These are phyloP conservation scores for Colostygia pectinataria DNA, from an alignment of 2,888 invertebrate genomes.

Conservation along the genomic window DNA sequence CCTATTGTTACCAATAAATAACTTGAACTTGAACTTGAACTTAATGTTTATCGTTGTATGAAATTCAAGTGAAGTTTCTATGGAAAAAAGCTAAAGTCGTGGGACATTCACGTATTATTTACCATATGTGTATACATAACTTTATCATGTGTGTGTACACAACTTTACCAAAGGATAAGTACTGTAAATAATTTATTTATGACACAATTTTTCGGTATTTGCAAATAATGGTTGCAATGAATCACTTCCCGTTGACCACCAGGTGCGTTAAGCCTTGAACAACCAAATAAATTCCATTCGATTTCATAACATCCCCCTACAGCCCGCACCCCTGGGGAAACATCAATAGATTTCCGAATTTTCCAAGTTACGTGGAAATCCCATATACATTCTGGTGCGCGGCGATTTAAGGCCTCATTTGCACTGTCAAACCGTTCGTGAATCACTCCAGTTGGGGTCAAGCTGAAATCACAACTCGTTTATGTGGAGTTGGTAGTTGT, in stretches of 20 bases:
- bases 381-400: conserved; percentile 16
- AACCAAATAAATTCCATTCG: conserved; percentile 23
- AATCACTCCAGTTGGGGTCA: not conserved
- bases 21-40: no score
- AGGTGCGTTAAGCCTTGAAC: conserved; percentile 22
- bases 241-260: conserved; percentile 14
- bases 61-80: no score
- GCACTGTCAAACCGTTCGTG: conserved; percentile 9
- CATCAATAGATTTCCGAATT: conserved; percentile 26
- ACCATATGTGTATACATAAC: no score
- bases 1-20: no score
- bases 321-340: conserved; percentile 11
- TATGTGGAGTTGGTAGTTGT: no score
- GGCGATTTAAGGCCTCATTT: conserved; percentile 11
- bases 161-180: no score
- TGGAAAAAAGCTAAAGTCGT: no score
- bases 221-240: conserved; percentile 13
- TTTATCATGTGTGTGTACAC: no score
- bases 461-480: not conserved
- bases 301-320: conserved; percentile 13
- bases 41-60: no score
- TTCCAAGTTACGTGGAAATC: conserved; percentile 20
- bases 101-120: no score
- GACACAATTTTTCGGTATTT: not conserved
- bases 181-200: no score